Evolutionary conservation across 2,888 invertebrate genomes (phyloP).

Genomic region (Merodon equestris): DNA sequence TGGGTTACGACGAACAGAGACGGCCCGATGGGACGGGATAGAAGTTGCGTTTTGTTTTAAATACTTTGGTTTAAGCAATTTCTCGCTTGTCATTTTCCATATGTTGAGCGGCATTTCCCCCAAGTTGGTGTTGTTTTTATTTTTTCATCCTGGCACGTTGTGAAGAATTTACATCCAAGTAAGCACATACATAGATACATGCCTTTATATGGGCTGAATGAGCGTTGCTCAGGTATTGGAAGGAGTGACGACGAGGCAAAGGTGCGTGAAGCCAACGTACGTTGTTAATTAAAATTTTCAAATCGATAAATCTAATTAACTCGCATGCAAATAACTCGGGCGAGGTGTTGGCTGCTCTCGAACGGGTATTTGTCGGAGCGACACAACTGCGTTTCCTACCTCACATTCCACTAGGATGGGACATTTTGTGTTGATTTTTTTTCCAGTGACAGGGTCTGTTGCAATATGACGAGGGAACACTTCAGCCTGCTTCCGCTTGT

Average conservation of each 20-base stretch:
- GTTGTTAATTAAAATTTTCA: slow-evolving; percentile 71
- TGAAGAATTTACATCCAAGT: no score
- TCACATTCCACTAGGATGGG: slow-evolving; percentile 43
- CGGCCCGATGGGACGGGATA: background rate
- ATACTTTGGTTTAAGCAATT: slow-evolving; percentile 64
- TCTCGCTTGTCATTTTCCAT: slow-evolving; percentile 65
- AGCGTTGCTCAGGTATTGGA: no score
- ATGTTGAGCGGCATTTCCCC: slow-evolving; percentile 12
- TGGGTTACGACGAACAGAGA: slow-evolving; percentile 13
- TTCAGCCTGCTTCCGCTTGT: slow-evolving; percentile 61
- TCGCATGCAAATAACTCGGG: slow-evolving; percentile 62
- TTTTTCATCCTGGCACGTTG: background rate
- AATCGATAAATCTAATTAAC: slow-evolving; percentile 72
- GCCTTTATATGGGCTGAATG: no score
- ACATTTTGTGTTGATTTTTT: slow-evolving; percentile 59
- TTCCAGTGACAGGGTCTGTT: slow-evolving; percentile 8
- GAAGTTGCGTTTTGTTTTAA: slow-evolving; percentile 57
- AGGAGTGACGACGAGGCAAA: slow-evolving; percentile 17
- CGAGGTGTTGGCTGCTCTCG: slow-evolving; percentile 33
- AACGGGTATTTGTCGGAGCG: slow-evolving; percentile 33
- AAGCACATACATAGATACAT: no score
- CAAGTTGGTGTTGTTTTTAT: slow-evolving; percentile 11
- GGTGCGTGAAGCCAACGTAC: slow-evolving; percentile 60
- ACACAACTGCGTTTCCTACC: slow-evolving; percentile 31
- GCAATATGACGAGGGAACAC: slow-evolving; percentile 37